Evolutionary conservation across 1,140 invertebrate species (phyloP).

Genomic region (Ceratina australensis): DNA sequence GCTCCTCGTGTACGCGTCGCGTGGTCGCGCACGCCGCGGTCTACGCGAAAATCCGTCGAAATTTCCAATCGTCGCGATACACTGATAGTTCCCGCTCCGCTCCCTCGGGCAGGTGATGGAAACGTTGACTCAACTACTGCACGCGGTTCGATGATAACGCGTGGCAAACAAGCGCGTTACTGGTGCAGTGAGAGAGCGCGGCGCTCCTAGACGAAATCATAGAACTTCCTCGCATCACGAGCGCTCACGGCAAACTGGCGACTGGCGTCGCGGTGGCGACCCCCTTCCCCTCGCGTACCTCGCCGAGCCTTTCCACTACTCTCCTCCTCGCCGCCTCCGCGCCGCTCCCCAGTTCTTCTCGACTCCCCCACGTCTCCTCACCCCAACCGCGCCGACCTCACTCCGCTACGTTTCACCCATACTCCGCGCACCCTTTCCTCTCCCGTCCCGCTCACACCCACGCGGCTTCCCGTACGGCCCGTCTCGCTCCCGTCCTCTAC

Average conservation of each 20-base stretch:
- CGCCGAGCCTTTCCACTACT: conserved; percentile 64
- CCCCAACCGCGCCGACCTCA: conserved; percentile 55
- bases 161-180: conserved; percentile 6
- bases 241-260: conserved; percentile 78
- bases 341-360: conserved; percentile 37
- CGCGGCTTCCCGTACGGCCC: conserved; percentile 41
- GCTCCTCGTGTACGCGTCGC: conserved; percentile 29
- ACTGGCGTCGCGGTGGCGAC: conserved; percentile 76
- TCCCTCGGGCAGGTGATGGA: no score
- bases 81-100: no score
- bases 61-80: background rate
- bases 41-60: background rate
- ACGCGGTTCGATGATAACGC: background rate
- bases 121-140: no score
- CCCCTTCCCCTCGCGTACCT: conserved; percentile 61
- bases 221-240: conserved; percentile 73
- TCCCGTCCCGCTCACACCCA: conserved; percentile 44
- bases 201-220: conserved; percentile 48
- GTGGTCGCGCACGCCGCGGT: conserved; percentile 29
- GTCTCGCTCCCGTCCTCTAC: conserved; percentile 50
- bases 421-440: conserved; percentile 50
- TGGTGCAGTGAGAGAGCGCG: conserved; percentile 35
- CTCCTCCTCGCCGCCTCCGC: conserved; percentile 71
- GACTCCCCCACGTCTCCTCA: conserved; percentile 44
- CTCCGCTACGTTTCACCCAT: conserved; percentile 53